Conservation (phyloP, 2,113 vertebrate species). For the Tetrax tetrax region DNA sequence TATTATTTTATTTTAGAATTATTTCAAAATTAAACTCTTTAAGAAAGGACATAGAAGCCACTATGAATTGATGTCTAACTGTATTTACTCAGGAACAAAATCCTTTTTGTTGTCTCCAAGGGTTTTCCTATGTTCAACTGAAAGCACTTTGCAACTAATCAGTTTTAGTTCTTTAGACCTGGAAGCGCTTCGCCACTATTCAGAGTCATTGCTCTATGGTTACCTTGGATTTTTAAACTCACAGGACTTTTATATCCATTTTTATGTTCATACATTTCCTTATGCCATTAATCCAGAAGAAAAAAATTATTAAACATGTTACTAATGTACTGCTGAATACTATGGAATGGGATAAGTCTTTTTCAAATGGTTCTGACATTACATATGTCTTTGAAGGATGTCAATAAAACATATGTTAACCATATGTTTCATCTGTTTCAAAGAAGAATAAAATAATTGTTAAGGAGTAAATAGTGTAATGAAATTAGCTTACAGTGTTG, state of each 20-base stretch:
- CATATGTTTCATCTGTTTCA: neutral
- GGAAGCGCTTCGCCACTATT: neutral
- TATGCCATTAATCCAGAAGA: neutral
- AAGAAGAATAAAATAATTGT: neutral
- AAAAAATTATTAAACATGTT: neutral
- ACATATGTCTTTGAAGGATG: neutral
- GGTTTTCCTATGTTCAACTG: neutral
- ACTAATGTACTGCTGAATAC: neutral
- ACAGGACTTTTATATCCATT: neutral
- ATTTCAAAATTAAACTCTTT: neutral
- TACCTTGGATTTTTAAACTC: neutral
- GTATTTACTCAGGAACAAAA: neutral
- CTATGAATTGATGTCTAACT: neutral
- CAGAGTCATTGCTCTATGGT: neutral
- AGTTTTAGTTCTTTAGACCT: neutral
- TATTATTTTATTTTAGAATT: neutral
- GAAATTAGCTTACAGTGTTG: neutral
- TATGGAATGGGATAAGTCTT: neutral
- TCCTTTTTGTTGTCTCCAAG: neutral
- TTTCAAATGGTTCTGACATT: neutral
- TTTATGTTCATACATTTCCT: neutral
- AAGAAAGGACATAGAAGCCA: neutral
- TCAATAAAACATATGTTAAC: neutral
- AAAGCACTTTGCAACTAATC: neutral
- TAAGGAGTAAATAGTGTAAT: neutral